Evolutionary conservation across 1,140 invertebrate species (phyloP), one percentile per base, ranked within the genome.

Genomic region (Homarus americanus): DNA sequence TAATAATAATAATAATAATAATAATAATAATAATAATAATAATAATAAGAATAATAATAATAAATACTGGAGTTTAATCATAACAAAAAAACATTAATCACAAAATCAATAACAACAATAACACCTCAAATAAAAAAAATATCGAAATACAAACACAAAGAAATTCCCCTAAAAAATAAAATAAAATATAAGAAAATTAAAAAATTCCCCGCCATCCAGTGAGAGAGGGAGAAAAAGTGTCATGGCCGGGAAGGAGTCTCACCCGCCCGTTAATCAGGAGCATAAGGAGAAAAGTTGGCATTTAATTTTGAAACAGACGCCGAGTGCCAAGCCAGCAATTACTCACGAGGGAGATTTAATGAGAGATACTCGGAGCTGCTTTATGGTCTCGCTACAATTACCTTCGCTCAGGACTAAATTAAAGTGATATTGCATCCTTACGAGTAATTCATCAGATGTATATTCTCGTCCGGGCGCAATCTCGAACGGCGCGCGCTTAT

Each of bases 281-380:
- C 66, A 75, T 85, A 73, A 85, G 83, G 72, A 73, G 69, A 75
- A 12, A 58, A 85, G 83, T 20, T 85, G 83, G 83, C 83, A 85
- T 75, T 85, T 85, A 85, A 85, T 85, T 85, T 53, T 49, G 83
- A 73, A 85, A 85, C 83, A 85, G 72, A 75, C 41, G 69, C 34
- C 28, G 53, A 63, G 79, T 36, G 63, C 28, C 79, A 82, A 53
- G n/a, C 49, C 38, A 44, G 69, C 83, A 85, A 85, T 85, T 85
- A 85, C 69, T 85, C 83, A 75, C 69, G 32, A 10, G 83, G 83
- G 83, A 66, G 63, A 66, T 69, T 85, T 85, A 85, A 85, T 85
- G 83, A 85, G 83, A 75, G 36, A 84, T 41, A 73, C 66, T 28
- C 40, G n/a, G 36, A 63, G 34, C 38, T 53, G n/a, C 73, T 73